These are phyloP conservation scores for Tursiops truncatus DNA, from an alignment of 2,113 vertebrate species.

Conservation along the genomic window DNA sequence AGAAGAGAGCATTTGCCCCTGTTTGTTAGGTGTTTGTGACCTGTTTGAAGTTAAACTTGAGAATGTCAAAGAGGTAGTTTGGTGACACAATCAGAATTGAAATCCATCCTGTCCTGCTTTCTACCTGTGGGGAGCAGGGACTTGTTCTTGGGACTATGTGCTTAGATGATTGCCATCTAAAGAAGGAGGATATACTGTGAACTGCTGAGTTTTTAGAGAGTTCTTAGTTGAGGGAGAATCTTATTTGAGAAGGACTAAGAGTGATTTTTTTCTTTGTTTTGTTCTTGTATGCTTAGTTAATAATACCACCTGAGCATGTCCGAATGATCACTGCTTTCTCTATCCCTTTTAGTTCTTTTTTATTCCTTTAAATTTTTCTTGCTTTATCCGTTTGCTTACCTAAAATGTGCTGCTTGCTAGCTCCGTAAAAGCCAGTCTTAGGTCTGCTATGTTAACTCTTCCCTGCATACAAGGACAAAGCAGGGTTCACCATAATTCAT, in stretches of 20 bases:
- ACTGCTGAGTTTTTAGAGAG: slow-evolving; percentile 29
- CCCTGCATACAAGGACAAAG: neutral
- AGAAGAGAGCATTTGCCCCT: neutral
- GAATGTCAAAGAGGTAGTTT: neutral
- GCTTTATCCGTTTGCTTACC: neutral
- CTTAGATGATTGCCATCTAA: neutral
- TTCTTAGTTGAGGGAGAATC: slow-evolving; percentile 17
- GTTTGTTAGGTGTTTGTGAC: neutral
- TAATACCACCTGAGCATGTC: neutral
- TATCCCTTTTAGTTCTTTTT: neutral
- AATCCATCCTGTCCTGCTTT: neutral
- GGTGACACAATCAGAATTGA: slow-evolving; percentile 5
- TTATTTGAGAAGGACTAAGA: slow-evolving; percentile 13
- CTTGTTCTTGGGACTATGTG: neutral
- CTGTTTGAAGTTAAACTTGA: neutral
- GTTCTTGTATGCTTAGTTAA: neutral
- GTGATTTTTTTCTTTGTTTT: neutral
- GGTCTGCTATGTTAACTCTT: neutral
- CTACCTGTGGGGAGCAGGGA: neutral
- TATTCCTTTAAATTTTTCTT: neutral
- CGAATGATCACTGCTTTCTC: neutral
- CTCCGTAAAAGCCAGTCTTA: neutral
- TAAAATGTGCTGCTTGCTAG: neutral
- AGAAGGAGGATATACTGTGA: neutral
- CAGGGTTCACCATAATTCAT: neutral